Evolutionary conservation across 30 jellyfish, hydroid and myxozoan species (phyloP).

Genomic region (Sanderia malayensis): DNA sequence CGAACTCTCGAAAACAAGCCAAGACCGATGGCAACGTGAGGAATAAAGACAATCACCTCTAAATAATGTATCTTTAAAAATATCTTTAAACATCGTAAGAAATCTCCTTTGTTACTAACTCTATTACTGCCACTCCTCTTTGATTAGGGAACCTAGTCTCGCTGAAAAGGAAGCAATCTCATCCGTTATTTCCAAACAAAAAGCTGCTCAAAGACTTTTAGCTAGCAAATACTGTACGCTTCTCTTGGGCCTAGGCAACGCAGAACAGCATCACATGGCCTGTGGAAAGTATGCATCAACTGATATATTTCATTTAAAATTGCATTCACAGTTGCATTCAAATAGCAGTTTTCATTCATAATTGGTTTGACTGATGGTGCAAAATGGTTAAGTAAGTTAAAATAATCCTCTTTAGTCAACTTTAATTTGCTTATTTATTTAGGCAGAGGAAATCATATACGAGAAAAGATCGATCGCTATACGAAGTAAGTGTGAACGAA

Average conservation of each 20-base stretch:
- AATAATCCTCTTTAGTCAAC: too few relatives aligned
- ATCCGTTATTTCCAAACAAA: slow-evolving; percentile 38
- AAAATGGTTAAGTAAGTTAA: too few relatives aligned
- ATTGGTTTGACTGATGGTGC: too few relatives aligned
- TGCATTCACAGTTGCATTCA: too few relatives aligned
- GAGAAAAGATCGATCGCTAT: slow-evolving; percentile 52
- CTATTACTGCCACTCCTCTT: too few relatives aligned
- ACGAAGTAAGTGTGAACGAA: slow-evolving; percentile 73
- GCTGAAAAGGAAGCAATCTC: slow-evolving; percentile 67
- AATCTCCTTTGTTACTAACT: too few relatives aligned
- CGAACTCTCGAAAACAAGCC: slow-evolving; percentile 69
- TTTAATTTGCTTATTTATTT: too few relatives aligned
- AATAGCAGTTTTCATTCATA: too few relatives aligned
- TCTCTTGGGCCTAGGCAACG: slow-evolving; percentile 70
- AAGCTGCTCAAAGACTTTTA: slow-evolving; percentile 53
- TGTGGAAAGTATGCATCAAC: slow-evolving; percentile 71
- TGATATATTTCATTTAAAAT: too few relatives aligned
- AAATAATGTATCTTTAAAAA: too few relatives aligned
- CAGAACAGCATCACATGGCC: slow-evolving; percentile 79
- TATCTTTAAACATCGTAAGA: too few relatives aligned
- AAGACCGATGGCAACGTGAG: slow-evolving; percentile 85
- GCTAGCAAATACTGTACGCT: slow-evolving; percentile 76
- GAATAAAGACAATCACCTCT: too few relatives aligned
- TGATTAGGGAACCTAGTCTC: slow-evolving; percentile 85
- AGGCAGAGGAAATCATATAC: slow-evolving; percentile 77